Conservation (phyloP, 2,113 vertebrate species). For the Geococcyx californianus region DNA sequence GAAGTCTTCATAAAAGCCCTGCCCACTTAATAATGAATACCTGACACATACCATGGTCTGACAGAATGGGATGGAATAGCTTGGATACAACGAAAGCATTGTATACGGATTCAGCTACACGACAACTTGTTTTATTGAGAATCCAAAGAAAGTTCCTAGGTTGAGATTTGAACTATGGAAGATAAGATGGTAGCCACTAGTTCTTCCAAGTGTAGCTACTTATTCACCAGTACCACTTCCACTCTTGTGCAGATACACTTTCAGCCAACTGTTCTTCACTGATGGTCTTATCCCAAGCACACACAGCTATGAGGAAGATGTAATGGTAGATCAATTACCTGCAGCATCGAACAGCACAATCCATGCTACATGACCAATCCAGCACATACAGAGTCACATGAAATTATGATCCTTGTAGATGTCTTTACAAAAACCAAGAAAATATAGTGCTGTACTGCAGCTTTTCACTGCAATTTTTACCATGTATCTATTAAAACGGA, state of each 20-base stretch:
- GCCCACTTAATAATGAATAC: not conserved
- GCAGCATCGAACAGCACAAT: not conserved
- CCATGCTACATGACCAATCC: not conserved
- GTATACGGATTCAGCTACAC: not conserved
- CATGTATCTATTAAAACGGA: not conserved
- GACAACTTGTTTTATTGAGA: not conserved
- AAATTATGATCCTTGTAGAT: not conserved
- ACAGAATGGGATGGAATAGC: not conserved
- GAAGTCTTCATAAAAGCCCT: not conserved
- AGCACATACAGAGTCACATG: not conserved
- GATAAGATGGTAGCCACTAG: not conserved
- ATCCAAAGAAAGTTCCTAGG: not conserved
- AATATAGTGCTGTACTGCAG: not conserved
- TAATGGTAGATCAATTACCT: not conserved
- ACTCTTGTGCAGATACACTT: not conserved
- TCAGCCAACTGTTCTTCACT: not conserved
- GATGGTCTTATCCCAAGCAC: not conserved
- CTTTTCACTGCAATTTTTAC: not conserved
- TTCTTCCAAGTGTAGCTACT: not conserved
- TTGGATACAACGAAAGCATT: not conserved
- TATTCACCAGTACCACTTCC: not conserved
- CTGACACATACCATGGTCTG: not conserved
- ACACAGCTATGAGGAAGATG: not conserved
- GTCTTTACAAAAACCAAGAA: not conserved
- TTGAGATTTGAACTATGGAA: not conserved